A percentile compares a stretch with the other conserved stretches of the same genome.
Conservation (phyloP, 2,113 vertebrate species). For the Elanoides forficatus region DNA sequence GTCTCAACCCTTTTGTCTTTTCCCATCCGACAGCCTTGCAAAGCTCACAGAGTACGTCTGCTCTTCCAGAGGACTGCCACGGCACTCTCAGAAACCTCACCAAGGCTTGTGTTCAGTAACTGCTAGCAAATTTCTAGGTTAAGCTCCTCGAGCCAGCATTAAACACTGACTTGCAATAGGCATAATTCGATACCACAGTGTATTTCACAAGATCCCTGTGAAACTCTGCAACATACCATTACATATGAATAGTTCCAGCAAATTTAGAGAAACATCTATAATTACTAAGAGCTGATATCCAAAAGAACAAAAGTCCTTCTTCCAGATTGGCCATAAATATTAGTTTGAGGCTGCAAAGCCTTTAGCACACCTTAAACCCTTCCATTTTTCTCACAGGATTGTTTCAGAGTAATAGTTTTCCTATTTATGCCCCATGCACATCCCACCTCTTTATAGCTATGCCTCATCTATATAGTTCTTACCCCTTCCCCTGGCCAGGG, state of each 20-base stretch:
- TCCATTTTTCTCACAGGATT: neutral
- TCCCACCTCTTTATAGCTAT: neutral
- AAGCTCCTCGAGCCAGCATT: neutral
- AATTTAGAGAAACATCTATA: neutral
- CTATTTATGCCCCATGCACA: neutral
- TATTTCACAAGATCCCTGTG: conserved; percentile 23
- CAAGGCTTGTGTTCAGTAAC: neutral
- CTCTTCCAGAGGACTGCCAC: neutral
- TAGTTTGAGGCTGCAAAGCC: neutral
- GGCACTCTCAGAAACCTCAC: neutral
- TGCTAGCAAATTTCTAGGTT: neutral
- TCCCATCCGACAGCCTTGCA: neutral
- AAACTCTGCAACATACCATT: conserved; percentile 3
- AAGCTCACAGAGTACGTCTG: fast-evolving
- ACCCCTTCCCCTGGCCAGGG: neutral
- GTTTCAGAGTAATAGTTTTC: neutral
- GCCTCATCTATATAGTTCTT: neutral
- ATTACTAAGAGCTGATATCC: neutral
- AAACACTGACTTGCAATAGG: neutral
- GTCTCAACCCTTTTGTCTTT: neutral
- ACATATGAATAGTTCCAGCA: neutral
- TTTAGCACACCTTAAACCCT: neutral
- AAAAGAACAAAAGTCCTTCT: neutral
- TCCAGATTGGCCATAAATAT: neutral
- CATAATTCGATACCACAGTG: neutral